Base-by-base conservation (phyloP, 1,140 invertebrate species). In the Trialeurodes vaporariorum region DNA sequence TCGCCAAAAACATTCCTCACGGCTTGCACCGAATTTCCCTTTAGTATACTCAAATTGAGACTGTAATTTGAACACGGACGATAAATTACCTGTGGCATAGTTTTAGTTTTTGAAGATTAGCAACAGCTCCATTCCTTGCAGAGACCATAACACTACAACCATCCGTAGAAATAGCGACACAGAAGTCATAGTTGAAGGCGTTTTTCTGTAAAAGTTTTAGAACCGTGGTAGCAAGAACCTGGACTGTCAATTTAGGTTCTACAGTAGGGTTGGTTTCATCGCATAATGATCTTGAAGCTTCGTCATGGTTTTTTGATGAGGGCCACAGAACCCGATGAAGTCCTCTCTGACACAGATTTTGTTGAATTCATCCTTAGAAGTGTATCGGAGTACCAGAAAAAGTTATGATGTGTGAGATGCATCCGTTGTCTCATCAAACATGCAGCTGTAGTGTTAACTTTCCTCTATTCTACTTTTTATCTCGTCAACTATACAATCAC, bases 391-490 rank as follows among this genome's bases (percentile, higher is more conserved):
- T 22, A 68, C 66, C 12, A 75, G 60, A 59, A 70, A 71, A 13
- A 75, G 27, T 67, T 76, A 74, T 26, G 72, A 70, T 60, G 65
- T 72, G 58, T 73, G 68, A 25, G 72, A 62, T 17, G 73, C 59
- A 68, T 75, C 75, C 25, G 74, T 75, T 22, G 73, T 76, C 71
- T 76, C 75, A 66, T 76, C 72, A 62, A 75, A 74, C 11, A 76
- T 69, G 23, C 75, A 70, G 21, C 69, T 67, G 63, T 68, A 75
- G 64, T 61, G 71, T 27, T 61, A 69, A 21, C 68, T 64, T 66
- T 68, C 26, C 64, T 71, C 63, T 17, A 76, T 67, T 67, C 66
- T 67, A 27, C 61, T 27, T 13, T 73, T 40, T 67, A 77, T 71
- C 22, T 25, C 61, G 40, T 66, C 27, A 66, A 66, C 61, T 24